A percentile compares a stretch with the other conserved stretches of the same genome.
These are phyloP conservation scores for Scaptomyza hsui DNA, from an alignment of 1,140 invertebrate genomes.

Conservation along the genomic window DNA sequence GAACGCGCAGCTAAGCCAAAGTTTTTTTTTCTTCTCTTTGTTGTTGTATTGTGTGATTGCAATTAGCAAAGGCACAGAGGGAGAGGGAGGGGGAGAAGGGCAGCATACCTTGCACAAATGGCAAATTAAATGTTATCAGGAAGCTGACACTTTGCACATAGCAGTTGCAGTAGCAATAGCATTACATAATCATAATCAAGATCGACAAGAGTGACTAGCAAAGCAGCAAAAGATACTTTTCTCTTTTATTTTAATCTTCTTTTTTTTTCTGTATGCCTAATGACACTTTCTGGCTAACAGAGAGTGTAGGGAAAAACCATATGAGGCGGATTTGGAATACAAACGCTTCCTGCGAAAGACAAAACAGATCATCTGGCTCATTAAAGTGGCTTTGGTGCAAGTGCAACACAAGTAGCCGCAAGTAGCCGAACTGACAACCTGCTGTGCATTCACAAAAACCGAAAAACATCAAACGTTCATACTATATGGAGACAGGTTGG, in stretches of 20 bases:
- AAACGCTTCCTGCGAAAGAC: conserved; percentile 48
- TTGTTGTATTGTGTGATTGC: conserved; percentile 56
- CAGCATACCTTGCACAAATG: conserved; percentile 67
- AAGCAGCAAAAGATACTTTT: neutral
- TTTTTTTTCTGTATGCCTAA: conserved; percentile 5
- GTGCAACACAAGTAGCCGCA: conserved; percentile 32
- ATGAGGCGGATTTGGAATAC: conserved; percentile 35
- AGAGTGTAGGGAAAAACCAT: neutral
- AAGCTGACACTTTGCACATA: conserved; percentile 58
- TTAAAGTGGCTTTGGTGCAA: conserved; percentile 73
- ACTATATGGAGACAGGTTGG: too few species aligned
- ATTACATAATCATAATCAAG: conserved; percentile 68
- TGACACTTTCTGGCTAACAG: conserved; percentile 3
- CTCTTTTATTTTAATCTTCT: conserved; percentile 2
- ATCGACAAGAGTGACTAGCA: conserved; percentile 17
- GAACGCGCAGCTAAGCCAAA: conserved; percentile 36
- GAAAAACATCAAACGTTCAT: conserved; percentile 55
- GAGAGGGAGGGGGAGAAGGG: neutral
- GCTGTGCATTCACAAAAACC: conserved; percentile 59
- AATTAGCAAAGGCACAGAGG: conserved; percentile 52
- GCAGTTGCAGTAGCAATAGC: too few species aligned
- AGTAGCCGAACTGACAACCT: conserved; percentile 42
- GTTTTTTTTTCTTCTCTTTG: conserved; percentile 12
- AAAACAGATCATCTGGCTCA: conserved; percentile 74
- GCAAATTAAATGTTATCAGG: conserved; percentile 77